These are phyloP conservation scores for Parascotia fuliginaria DNA, from an alignment of 2,888 invertebrate species.

Conservation along the genomic window DNA sequence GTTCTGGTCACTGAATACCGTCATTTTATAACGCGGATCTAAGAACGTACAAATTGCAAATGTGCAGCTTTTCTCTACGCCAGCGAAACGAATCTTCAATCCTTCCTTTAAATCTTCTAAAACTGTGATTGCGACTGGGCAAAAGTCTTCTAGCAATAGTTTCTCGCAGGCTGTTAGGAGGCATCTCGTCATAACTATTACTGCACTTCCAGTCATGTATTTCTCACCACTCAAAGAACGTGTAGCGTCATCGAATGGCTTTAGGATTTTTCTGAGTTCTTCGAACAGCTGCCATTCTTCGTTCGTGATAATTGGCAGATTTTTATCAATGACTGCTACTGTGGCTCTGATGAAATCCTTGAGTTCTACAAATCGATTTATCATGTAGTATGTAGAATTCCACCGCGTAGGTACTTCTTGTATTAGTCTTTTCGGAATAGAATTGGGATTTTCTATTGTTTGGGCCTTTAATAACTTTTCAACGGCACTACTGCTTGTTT, in stretches of 20 bases:
- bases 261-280: conserved; percentile 29
- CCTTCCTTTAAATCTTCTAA: not conserved
- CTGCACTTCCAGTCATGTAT: conserved; percentile 33
- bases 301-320: conserved; percentile 18
- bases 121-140: not conserved
- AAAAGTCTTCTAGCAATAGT: conserved; percentile 10
- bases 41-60: not conserved
- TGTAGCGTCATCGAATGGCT: conserved; percentile 43
- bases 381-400: conserved; percentile 24
- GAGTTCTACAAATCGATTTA: conserved; percentile 32
- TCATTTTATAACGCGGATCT: conserved; percentile 1
- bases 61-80: not conserved
- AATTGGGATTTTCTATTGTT: not conserved
- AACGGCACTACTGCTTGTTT: not conserved
- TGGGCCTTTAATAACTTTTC: not conserved
- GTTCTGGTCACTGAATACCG: not conserved
- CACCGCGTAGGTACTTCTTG: not conserved
- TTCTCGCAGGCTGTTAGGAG: conserved; percentile 23
- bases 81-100: not conserved
- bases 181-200: conserved; percentile 33
- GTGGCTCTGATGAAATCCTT: not conserved
- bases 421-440: not conserved
- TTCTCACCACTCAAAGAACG: conserved; percentile 37
- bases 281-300: conserved; percentile 32
- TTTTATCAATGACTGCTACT: conserved; percentile 21